Evolutionary conservation across 2,888 invertebrate genomes (phyloP).

Genomic region (Trichogramma dendrolimi): DNA sequence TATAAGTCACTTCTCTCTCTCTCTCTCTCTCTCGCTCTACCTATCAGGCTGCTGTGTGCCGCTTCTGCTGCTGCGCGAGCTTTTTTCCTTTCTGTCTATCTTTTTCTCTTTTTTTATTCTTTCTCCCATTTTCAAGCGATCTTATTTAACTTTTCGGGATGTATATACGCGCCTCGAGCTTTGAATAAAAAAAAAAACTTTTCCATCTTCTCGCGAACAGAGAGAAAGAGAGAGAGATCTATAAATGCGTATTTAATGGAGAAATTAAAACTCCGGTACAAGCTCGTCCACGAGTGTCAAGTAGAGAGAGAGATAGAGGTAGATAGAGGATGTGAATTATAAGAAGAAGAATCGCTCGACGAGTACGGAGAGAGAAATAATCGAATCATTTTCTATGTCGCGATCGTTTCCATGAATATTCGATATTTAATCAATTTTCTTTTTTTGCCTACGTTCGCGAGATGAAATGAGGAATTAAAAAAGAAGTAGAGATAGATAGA

Average conservation of each 20-base stretch:
- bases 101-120: not conserved
- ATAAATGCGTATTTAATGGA: not conserved
- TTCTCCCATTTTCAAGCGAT: not conserved
- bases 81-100: not conserved
- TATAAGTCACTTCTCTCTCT: not conserved
- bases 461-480: too few species aligned
- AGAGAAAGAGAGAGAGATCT: not conserved
- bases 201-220: not conserved
- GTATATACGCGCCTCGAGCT: not conserved
- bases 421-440: too few species aligned
- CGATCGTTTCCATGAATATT: too few species aligned
- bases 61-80: not conserved
- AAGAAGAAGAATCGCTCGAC: too few species aligned
- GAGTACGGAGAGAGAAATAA: too few species aligned
- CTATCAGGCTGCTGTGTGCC: not conserved
- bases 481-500: too few species aligned
- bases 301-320: too few species aligned
- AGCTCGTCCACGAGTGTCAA: too few species aligned
- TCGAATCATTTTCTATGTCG: too few species aligned
- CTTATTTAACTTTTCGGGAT: not conserved
- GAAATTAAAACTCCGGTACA: too few species aligned
- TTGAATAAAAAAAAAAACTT: not conserved
- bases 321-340: too few species aligned
- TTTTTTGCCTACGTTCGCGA: too few species aligned
- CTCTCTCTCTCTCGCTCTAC: conserved; percentile 1